phyloP scores from a whole-genome alignment of 1,140 invertebrate species.

The Diuraphis noxia region DNA sequence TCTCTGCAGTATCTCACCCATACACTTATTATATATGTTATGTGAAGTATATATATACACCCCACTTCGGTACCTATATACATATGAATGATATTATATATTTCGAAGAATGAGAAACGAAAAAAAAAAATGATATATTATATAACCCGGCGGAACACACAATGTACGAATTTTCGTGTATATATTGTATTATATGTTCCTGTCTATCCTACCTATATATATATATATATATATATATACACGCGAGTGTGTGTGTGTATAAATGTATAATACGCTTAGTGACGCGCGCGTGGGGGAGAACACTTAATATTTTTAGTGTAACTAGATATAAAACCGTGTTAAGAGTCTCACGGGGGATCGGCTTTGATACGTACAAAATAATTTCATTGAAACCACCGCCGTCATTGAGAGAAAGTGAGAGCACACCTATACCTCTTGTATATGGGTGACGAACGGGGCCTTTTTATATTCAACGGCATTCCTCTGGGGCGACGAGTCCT shows the following conservation, averaged over 20 bases:
- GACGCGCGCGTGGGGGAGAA: constrained; percentile 34
- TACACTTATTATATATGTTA: too few species aligned
- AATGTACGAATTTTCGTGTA: constrained; percentile 28
- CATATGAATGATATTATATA: neutral
- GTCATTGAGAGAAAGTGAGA: neutral
- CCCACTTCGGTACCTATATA: neutral
- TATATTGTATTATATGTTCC: too few species aligned
- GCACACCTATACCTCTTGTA: too few species aligned
- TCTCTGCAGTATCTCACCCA: too few species aligned
- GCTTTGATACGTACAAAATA: constrained; percentile 13
- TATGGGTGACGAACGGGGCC: neutral
- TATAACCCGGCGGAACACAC: constrained; percentile 32
- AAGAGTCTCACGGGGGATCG: constrained; percentile 30
- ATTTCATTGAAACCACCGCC: constrained; percentile 17
- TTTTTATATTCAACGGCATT: constrained; percentile 14
- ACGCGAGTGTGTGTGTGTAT: too few species aligned
- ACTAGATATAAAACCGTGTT: constrained; percentile 44
- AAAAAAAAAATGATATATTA: constrained; percentile 5
- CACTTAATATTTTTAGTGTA: constrained; percentile 46
- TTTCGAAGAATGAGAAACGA: neutral
- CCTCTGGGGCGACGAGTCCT: neutral
- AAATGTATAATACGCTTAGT: neutral
- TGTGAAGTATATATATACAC: neutral
- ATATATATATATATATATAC: too few species aligned
- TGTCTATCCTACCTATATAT: too few species aligned